Percentiles rank a stretch among this genome's conserved stretches.
phyloP scores from a whole-genome alignment of 2,888 invertebrate genomes.

The Clunio marinus region DNA sequence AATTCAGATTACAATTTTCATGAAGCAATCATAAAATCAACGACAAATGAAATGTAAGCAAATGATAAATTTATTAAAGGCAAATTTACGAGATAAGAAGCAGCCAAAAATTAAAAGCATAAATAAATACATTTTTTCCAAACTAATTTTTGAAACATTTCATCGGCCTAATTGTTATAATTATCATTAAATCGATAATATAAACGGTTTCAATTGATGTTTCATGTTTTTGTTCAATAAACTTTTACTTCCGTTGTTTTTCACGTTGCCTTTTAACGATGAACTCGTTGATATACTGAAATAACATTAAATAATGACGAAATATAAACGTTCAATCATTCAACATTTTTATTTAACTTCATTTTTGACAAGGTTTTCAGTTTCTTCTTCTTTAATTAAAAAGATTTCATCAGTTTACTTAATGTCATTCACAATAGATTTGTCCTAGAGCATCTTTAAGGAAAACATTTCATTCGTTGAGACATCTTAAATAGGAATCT shows the following conservation, averaged over 20 bases:
- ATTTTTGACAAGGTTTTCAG: neutral
- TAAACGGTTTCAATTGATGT: neutral
- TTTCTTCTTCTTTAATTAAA: no score
- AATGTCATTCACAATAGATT: no score
- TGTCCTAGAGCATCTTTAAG: no score
- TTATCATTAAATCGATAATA: neutral
- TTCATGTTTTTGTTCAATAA: no score
- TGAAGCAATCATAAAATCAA: neutral
- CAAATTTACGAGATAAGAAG: neutral
- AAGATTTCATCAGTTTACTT: no score
- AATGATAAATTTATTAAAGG: neutral
- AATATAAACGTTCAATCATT: neutral
- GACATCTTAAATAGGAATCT: no score
- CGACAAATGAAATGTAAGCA: neutral
- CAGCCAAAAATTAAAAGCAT: conserved; percentile 21
- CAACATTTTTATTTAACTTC: conserved; percentile 7
- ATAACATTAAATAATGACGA: neutral
- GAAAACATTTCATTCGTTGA: no score
- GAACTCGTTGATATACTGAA: neutral
- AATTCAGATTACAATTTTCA: no score
- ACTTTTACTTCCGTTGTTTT: no score
- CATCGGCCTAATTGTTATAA: no score
- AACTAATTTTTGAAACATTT: conserved; percentile 13
- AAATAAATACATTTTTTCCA: neutral
- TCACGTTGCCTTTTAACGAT: neutral